Conservation (phyloP, 2,113 vertebrate species). For the Redunca redunca region DNA sequence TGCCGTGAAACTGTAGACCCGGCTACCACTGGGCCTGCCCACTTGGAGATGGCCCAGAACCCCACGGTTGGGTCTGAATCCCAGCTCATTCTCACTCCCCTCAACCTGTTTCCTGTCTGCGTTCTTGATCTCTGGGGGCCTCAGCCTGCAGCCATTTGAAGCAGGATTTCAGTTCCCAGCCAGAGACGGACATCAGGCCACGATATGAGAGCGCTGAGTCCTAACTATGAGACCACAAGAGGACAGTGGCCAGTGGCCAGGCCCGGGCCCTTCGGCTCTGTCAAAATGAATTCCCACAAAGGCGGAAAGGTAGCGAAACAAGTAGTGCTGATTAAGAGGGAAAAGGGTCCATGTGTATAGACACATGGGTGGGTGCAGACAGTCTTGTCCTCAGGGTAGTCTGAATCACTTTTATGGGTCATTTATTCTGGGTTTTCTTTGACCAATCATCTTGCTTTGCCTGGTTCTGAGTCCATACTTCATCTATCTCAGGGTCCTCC, state of each 20-base stretch:
- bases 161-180: not conserved
- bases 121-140: not conserved
- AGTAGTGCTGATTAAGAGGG: not conserved
- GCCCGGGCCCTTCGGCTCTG: rapidly evolving
- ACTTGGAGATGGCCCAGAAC: not conserved
- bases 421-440: not conserved
- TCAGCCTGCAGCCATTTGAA: not conserved
- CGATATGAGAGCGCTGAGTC: not conserved
- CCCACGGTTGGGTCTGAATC: not conserved
- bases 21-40: not conserved
- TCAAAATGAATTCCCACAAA: not conserved
- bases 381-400: not conserved
- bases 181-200: not conserved
- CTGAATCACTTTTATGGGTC: not conserved
- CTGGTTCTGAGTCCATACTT: not conserved
- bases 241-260: not conserved
- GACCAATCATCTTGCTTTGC: not conserved
- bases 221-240: not conserved
- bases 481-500: not conserved
- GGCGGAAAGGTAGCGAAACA: not conserved
- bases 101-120: not conserved
- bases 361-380: not conserved
- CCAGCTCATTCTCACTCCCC: not conserved
- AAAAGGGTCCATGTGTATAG: not conserved
- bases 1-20: not conserved